Percentiles rank a stretch among this genome's conserved stretches.
These are phyloP conservation scores for Sinopyrophorus schimmeli DNA, from an alignment of 2,888 invertebrate species.

Conservation along the genomic window DNA sequence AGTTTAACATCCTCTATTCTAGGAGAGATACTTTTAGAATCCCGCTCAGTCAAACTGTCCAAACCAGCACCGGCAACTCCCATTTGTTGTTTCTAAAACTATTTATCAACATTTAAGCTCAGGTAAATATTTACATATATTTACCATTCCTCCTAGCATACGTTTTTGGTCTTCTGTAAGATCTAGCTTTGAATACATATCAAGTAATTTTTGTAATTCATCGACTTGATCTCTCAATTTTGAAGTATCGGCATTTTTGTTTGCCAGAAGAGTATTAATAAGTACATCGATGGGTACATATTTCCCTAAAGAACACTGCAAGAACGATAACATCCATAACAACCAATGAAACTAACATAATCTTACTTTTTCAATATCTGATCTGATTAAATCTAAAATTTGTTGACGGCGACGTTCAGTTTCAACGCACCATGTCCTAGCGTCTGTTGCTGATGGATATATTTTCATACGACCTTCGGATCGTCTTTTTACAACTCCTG, in stretches of 20 bases:
- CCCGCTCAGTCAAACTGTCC: conserved; percentile 1
- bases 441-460: conserved; percentile 61
- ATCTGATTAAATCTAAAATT: conserved; percentile 60
- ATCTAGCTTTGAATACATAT: conserved; percentile 41
- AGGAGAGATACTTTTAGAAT: neutral
- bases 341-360: conserved; percentile 33
- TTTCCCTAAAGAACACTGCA: conserved; percentile 40
- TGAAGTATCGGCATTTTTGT: conserved; percentile 59
- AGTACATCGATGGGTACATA: conserved; percentile 50
- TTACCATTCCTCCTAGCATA: conserved; percentile 35
- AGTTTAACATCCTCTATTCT: neutral
- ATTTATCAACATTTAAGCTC: neutral
- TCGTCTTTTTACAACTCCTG: conserved; percentile 54
- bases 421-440: conserved; percentile 62
- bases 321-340: conserved; percentile 31
- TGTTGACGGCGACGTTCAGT: conserved; percentile 61
- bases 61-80: conserved; percentile 2
- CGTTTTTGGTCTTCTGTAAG: conserved; percentile 46
- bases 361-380: conserved; percentile 43
- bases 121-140: too few relatives aligned
- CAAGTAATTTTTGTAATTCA: conserved; percentile 56
- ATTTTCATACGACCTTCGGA: conserved; percentile 62
- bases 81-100: conserved; percentile 15
- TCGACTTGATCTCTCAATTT: conserved; percentile 57
- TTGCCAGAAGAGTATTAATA: conserved; percentile 47